phyloP scores from a whole-genome alignment of 1,140 invertebrate genomes.

The Hydropsyche tenuis region DNA sequence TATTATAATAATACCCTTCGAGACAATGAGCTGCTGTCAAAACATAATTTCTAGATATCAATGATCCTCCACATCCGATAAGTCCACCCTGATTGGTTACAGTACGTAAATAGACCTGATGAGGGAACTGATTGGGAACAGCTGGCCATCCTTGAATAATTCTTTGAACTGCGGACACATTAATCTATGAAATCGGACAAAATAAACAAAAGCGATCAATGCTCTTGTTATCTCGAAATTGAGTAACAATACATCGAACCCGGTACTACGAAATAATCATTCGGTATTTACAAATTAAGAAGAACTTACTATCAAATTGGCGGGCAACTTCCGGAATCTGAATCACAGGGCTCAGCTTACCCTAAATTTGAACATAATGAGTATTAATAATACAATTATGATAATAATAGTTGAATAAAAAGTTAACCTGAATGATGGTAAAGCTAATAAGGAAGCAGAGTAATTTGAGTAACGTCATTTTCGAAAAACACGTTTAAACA shows the following conservation, averaged over 20 bases:
- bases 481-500: not conserved
- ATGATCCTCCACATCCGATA: constrained; percentile 57
- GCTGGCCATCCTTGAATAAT: constrained; percentile 54
- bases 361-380: not conserved
- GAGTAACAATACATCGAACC: not conserved
- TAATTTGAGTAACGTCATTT: not conserved
- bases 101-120: constrained; percentile 54
- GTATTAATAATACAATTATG: not conserved
- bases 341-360: not conserved
- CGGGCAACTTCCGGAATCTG: not conserved
- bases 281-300: too few species aligned
- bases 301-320: not conserved
- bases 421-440: not conserved
- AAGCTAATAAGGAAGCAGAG: not conserved
- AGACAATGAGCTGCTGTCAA: constrained; percentile 64
- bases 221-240: too few species aligned
- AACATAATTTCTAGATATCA: constrained; percentile 58
- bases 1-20: too few species aligned
- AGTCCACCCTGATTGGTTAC: not conserved
- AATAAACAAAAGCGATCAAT: too few species aligned
- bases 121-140: constrained; percentile 54
- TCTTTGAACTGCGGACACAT: too few species aligned
- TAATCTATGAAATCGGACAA: too few species aligned
- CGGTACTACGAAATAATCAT: not conserved
- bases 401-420: not conserved